Evolutionary conservation across 2,113 vertebrate species (phyloP).

Genomic region (Cariama cristata): DNA sequence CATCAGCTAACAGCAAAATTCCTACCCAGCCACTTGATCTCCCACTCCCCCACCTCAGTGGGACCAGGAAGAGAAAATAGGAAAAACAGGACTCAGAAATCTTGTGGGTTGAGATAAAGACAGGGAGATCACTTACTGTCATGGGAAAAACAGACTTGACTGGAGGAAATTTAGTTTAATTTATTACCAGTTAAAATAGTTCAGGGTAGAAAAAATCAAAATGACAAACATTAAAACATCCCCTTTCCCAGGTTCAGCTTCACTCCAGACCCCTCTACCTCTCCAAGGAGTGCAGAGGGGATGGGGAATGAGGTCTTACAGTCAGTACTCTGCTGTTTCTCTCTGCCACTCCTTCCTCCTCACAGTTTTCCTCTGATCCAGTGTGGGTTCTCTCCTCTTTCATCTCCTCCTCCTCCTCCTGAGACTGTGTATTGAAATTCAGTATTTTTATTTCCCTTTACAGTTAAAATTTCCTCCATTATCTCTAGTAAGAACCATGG

Average conservation of each 20-base stretch:
- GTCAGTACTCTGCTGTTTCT: neutral
- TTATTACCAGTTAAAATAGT: neutral
- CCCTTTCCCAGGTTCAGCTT: neutral
- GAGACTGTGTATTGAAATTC: neutral
- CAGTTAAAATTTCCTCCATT: neutral
- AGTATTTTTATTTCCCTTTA: neutral
- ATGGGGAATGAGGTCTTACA: neutral
- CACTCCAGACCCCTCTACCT: neutral
- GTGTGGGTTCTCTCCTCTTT: neutral
- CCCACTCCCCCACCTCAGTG: neutral
- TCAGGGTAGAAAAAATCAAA: neutral
- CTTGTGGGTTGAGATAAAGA: neutral
- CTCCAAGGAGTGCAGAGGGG: neutral
- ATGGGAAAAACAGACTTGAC: neutral
- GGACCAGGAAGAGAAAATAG: neutral
- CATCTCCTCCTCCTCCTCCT: neutral
- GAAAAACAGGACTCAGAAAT: neutral
- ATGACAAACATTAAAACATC: neutral
- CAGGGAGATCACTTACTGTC: rapidly evolving
- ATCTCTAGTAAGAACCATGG: neutral
- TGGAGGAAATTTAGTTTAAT: neutral
- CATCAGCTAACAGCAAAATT: neutral
- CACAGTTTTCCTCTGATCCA: neutral
- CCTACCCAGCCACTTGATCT: neutral
- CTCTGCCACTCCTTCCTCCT: neutral